Evolutionary conservation across 2,797 vertebrate genomes (phyloP), one percentile per base, ranked within the genome.

Genomic region (Crocodylus rhombifer): DNA sequence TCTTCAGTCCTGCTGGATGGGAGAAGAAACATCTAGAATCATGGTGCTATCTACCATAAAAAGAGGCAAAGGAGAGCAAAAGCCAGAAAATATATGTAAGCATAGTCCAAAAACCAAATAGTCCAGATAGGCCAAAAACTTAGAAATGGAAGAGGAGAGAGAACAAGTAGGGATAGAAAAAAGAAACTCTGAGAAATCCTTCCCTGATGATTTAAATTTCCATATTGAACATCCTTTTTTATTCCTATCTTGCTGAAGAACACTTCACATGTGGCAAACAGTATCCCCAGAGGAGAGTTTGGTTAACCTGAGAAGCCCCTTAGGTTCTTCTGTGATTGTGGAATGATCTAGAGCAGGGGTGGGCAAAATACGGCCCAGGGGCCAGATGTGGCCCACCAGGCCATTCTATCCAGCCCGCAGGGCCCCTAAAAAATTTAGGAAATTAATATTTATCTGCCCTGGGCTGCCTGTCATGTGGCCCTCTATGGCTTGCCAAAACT

Each of bases 171-270:
- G 56, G 89, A 84, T 93, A 82, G 62, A 94, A 75, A 76, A 90
- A 78, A 73, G 75, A 74, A 94, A 75, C 11, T 51, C 51, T 67
- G 79, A 67, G 92, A 11, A 14, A 5, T 5, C 80, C 82, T 86
- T 64, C 42, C 74, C 12, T 60, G 36, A 60, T 2, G 28, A 85
- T 56, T 21, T 91, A 25, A 67, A 69, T 91, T 82, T 81, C 87
- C 80, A 75, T 21, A 30, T 58, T 86, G 82, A 91, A 87, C 79
- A 91, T 89, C 51, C 91, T 82, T 81, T 95, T 91, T 30, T 61
- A 93, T 4, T 87, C 63, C 26, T 88, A 42, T 76, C 65, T 67
- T 91, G 86, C 90, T 88, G 28, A 83, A 74, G 81, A 95, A n/a
- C 81, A 86, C 62, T 23, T 8, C 67, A 89, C 51, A 79, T 81